A percentile compares a stretch with the other conserved stretches of the same genome.
Evolutionary conservation across 2,797 vertebrate genomes (phyloP).

Genomic region (Molossus alvarezi): DNA sequence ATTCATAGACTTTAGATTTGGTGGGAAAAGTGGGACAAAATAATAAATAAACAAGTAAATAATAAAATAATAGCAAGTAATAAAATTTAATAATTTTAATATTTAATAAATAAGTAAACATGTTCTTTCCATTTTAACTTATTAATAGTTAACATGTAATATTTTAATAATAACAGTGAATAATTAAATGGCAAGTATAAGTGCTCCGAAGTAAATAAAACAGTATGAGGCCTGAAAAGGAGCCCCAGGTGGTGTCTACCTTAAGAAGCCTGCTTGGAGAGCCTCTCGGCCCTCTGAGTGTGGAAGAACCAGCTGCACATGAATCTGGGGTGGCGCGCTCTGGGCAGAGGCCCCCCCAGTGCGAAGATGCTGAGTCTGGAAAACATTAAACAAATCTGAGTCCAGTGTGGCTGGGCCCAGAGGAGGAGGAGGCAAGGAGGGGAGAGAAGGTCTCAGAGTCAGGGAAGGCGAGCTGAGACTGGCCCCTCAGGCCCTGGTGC

Average conservation of each 20-base stretch:
- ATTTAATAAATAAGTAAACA: background rate
- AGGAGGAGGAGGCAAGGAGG: background rate
- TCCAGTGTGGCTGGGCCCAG: background rate
- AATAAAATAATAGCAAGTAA: slow-evolving; percentile 30
- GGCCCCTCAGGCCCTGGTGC: background rate
- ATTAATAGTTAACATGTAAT: background rate
- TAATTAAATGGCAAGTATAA: background rate
- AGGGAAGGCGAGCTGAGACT: background rate
- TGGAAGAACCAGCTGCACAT: too few relatives aligned
- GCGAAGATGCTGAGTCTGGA: background rate
- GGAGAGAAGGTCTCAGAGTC: background rate
- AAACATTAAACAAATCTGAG: background rate
- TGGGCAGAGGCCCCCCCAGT: background rate
- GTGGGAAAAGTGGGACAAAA: background rate
- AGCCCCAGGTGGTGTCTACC: background rate
- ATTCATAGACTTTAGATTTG: background rate
- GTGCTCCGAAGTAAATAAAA: slow-evolving; percentile 46
- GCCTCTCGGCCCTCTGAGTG: background rate
- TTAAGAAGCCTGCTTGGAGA: background rate
- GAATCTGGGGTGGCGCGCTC: background rate
- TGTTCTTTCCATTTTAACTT: background rate
- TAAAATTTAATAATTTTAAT: background rate
- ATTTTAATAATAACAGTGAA: slow-evolving; percentile 19
- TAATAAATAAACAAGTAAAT: background rate
- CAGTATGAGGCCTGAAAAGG: background rate